Evolutionary conservation across 2,888 invertebrate species (phyloP), one percentile per base, ranked within the genome.

Genomic region (Dysmachus trigonus): DNA sequence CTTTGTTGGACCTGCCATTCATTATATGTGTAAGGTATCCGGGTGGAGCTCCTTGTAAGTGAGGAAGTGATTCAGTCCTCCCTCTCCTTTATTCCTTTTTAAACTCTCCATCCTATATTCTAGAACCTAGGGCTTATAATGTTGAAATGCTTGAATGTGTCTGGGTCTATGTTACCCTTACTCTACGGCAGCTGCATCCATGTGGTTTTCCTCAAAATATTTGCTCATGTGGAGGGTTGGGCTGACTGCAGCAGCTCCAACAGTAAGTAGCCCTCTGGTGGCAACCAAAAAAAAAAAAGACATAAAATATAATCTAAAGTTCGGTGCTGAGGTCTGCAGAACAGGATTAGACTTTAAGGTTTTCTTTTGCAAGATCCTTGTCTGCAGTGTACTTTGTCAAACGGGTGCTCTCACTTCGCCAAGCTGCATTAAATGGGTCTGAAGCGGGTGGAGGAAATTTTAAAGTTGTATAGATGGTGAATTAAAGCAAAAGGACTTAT

Each of bases 1-100:
- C 30, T 41, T 77, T 77, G 77, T 77, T 27, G 62, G 62, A 62
- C 62, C 62, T 77, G 77, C 77, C 30, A 47, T 77, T 77, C 77
- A 47, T 47, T 77, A 73, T 73, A 18, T 73, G 73, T 31, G 33
- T 6, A 73, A 73, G 73, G 62, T 62, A 62, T 62, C 62, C 62
- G 62, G 62, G 62, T 27, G 62, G 10, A 22, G 62, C 62, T 22
- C 13, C 62, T 62, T 62, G 27, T 62, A 62, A 62, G 22, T 62
- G 62, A 62, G 62, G 62, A 62, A 62, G 62, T 62, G 62, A 27
- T 27, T 27, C 62, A 62, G 27, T 22, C 27, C 62, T 27, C 62
- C 62, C 27, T 62, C 62, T 8, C 22, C 18, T 62, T 18, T 22
- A 27, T 10, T 22, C n/a, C 22, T 62, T 62, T 27, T 62, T 27